Conservation (phyloP, 2,113 vertebrate genomes). For the Crotalus horridus region DNA sequence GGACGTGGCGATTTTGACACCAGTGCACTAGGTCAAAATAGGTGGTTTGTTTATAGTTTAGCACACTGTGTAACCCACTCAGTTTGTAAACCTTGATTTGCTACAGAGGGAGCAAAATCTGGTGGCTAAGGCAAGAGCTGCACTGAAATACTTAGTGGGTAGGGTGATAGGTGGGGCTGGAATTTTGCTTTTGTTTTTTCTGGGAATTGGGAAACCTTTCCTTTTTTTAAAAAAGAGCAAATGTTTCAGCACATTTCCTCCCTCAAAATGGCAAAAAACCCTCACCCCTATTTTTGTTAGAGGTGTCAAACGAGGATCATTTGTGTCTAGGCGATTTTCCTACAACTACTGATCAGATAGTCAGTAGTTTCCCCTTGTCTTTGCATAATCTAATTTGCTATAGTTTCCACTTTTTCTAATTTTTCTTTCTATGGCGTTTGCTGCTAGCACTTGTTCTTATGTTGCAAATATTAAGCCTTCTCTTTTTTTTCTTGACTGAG, state of each 20-base stretch:
- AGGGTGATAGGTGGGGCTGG: background rate
- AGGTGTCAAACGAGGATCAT: background rate
- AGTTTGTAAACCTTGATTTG: background rate
- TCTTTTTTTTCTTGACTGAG: background rate
- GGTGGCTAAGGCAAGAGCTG: background rate
- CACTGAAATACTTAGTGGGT: background rate
- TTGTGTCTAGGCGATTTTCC: background rate
- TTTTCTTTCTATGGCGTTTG: background rate
- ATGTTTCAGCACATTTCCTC: background rate
- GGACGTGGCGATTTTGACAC: no score
- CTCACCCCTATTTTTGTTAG: background rate
- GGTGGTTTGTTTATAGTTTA: background rate
- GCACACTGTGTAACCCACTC: background rate
- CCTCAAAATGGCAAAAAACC: background rate
- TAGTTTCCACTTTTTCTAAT: background rate
- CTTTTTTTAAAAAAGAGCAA: background rate
- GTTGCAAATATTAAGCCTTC: background rate
- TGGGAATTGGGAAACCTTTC: background rate
- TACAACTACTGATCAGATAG: background rate
- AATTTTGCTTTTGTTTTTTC: background rate
- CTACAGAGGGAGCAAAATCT: background rate
- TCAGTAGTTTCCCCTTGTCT: background rate
- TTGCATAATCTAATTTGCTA: background rate
- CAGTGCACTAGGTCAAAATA: background rate
- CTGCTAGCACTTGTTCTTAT: background rate